Percentiles rank a stretch among this genome's conserved stretches.
Evolutionary conservation across 2,888 invertebrate genomes (phyloP).

Genomic region (Phortica magna): DNA sequence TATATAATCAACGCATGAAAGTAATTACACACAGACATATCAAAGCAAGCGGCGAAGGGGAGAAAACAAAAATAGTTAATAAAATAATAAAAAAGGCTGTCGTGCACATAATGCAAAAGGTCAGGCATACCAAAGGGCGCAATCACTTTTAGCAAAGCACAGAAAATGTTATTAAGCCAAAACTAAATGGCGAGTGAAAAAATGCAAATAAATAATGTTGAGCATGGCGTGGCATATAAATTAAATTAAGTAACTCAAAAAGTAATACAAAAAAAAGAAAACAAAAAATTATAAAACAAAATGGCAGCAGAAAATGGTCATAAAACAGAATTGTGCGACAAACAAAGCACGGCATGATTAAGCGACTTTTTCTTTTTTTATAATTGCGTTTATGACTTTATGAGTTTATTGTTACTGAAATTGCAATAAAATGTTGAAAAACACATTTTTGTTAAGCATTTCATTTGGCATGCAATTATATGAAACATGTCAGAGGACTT

Average conservation of each 20-base stretch:
- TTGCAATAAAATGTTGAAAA: no score
- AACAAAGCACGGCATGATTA: no score
- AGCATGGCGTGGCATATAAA: neutral
- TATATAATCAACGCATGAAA: neutral
- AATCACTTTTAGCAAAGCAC: neutral
- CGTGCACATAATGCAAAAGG: constrained; percentile 6
- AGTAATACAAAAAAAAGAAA: constrained; percentile 17
- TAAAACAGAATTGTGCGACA: no score
- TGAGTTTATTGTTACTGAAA: no score
- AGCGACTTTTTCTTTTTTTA: no score
- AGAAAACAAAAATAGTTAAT: neutral
- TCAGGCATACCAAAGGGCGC: neutral
- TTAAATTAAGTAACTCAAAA: constrained; percentile 12
- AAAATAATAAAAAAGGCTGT: neutral
- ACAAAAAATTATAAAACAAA: neutral
- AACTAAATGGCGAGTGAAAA: constrained; percentile 11
- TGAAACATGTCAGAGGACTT: no score
- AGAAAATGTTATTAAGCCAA: constrained; percentile 6
- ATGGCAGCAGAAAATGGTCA: neutral
- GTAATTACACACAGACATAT: neutral
- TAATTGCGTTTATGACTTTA: no score
- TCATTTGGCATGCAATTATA: no score
- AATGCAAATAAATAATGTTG: constrained; percentile 12
- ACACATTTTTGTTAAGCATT: no score
- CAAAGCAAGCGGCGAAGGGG: neutral